These are phyloP conservation scores for Xerus inauris DNA, from an alignment of 2,113 vertebrate genomes.

Conservation along the genomic window DNA sequence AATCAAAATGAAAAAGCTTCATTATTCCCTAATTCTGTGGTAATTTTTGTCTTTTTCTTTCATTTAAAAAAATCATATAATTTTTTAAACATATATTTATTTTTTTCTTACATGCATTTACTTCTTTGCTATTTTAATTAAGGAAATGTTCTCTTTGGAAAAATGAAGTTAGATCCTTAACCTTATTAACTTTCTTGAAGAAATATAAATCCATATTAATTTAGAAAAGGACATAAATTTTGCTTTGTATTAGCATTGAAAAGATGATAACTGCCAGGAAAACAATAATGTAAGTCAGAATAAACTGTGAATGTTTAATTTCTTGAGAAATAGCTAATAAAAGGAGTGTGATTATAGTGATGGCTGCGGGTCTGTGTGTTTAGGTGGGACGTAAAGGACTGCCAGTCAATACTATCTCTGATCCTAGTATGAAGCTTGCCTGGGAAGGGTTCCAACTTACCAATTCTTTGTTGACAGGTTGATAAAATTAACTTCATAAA, in stretches of 20 bases:
- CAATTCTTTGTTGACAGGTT: background rate
- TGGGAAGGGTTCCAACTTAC: background rate
- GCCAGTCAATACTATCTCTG: background rate
- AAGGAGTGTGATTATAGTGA: background rate
- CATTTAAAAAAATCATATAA: background rate
- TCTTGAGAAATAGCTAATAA: background rate
- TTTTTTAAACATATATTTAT: background rate
- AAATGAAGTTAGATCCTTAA: background rate
- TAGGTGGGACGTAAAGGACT: background rate
- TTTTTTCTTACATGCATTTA: background rate
- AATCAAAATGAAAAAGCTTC: background rate
- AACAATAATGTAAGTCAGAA: background rate
- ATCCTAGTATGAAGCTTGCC: background rate
- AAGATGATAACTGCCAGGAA: background rate
- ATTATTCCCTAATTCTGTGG: background rate
- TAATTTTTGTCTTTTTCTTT: background rate
- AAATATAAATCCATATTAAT: background rate
- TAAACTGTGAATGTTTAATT: background rate
- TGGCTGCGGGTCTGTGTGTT: background rate
- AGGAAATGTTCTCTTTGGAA: background rate
- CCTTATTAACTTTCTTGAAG: background rate
- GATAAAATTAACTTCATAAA: background rate
- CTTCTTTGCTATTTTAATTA: background rate
- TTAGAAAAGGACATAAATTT: slow-evolving; percentile 5
- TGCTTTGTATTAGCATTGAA: background rate